These are phyloP conservation scores for Elmis aenea DNA, from an alignment of 2,888 invertebrate genomes.

Conservation along the genomic window DNA sequence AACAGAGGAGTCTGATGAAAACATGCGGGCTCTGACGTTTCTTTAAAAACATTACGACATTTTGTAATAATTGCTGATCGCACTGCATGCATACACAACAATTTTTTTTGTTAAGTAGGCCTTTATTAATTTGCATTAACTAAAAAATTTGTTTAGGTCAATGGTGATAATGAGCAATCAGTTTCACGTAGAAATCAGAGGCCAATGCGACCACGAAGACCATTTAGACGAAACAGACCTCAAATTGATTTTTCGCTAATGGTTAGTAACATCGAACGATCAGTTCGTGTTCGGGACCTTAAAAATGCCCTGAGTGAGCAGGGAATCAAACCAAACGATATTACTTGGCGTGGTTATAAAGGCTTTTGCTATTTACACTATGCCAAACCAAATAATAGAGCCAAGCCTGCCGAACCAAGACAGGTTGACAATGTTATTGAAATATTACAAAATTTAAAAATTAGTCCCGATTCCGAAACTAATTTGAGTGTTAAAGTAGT, in stretches of 20 bases:
- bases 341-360: slow-evolving; percentile 58
- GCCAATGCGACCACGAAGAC: slow-evolving; percentile 6
- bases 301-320: slow-evolving; percentile 68
- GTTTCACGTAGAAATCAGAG: slow-evolving; percentile 5
- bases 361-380: slow-evolving; percentile 62
- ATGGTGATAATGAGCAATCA: slow-evolving; percentile 9
- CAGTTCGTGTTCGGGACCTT: slow-evolving; percentile 67
- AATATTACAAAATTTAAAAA: slow-evolving; percentile 47
- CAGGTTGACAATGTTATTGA: slow-evolving; percentile 49
- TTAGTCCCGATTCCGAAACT: slow-evolving; percentile 39
- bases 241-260: slow-evolving; percentile 45
- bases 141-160: too few species aligned
- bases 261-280: slow-evolving; percentile 68
- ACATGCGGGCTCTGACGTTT: too few species aligned
- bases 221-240: slow-evolving; percentile 21
- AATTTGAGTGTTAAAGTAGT: slow-evolving; percentile 47
- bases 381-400: slow-evolving; percentile 53
- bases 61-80: too few species aligned
- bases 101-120: too few species aligned
- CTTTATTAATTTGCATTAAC: too few species aligned
- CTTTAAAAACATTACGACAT: too few species aligned
- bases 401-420: slow-evolving; percentile 14
- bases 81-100: too few species aligned
- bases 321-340: slow-evolving; percentile 70
- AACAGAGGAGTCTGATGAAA: too few species aligned